Percentiles rank a stretch among this genome's conserved stretches.
Evolutionary conservation across 2,113 vertebrate species (phyloP).

Genomic region (Potamarius usumacintae): DNA sequence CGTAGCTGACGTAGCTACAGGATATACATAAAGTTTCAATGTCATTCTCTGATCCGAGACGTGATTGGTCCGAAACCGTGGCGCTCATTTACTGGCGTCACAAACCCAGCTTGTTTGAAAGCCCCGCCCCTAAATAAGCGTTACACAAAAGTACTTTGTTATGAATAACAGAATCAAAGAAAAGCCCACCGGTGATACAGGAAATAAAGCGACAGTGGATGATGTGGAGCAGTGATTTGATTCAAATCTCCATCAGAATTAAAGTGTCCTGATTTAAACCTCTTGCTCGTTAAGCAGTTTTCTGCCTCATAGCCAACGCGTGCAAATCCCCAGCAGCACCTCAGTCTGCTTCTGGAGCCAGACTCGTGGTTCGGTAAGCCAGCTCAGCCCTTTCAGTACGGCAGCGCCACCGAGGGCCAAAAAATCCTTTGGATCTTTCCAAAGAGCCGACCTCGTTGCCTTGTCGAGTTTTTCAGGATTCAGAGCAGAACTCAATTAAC

Average conservation of each 20-base stretch:
- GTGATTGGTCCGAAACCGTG: neutral
- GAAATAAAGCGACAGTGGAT: neutral
- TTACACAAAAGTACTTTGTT: neutral
- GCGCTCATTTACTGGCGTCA: neutral
- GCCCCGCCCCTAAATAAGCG: neutral
- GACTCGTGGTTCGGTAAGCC: slow-evolving; percentile 17
- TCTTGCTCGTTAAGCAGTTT: neutral
- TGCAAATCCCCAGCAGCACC: slow-evolving; percentile 15
- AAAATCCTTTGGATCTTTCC: neutral
- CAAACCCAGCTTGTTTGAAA: neutral
- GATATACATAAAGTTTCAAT: neutral
- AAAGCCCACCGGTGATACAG: neutral
- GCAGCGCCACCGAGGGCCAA: neutral
- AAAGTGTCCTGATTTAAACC: neutral
- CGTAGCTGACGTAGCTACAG: neutral
- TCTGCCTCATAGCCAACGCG: neutral
- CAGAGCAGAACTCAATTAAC: too few species aligned
- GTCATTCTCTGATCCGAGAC: neutral
- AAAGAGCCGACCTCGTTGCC: neutral
- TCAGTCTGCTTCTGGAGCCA: neutral
- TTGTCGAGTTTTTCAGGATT: neutral
- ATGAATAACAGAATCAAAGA: neutral
- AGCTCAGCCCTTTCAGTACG: neutral
- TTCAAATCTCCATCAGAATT: neutral
- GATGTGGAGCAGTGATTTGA: neutral